These are phyloP conservation scores for Pygoscelis adeliae DNA, from an alignment of 2,113 vertebrate species.

Conservation along the genomic window DNA sequence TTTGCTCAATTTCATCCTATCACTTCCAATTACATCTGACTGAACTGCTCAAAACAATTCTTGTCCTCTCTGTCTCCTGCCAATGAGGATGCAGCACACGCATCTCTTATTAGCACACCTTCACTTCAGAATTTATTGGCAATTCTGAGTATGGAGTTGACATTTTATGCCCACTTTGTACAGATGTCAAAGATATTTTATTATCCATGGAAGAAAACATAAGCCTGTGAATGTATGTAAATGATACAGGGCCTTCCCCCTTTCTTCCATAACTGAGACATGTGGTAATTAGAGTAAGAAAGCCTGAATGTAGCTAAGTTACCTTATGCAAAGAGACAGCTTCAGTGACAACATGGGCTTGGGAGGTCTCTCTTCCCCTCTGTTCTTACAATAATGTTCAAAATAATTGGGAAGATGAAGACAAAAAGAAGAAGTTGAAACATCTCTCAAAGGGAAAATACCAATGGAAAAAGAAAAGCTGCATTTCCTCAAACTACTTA, in stretches of 20 bases:
- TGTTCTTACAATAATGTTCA: background rate
- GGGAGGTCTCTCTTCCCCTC: background rate
- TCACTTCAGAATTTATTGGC: background rate
- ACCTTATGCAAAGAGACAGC: background rate
- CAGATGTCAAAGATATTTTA: background rate
- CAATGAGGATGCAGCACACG: background rate
- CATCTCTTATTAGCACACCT: background rate
- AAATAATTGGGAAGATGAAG: background rate
- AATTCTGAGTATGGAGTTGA: background rate
- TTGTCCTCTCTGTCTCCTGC: background rate
- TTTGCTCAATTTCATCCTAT: conserved; percentile 55
- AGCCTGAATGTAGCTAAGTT: background rate
- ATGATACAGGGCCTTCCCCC: background rate
- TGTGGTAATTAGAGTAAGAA: conserved; percentile 3
- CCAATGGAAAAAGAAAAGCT: background rate
- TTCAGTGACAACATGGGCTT: background rate
- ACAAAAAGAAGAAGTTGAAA: background rate
- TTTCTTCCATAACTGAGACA: background rate
- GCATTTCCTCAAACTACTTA: background rate
- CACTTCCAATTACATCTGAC: conserved; percentile 31
- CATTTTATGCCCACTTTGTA: background rate
- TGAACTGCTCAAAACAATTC: conserved; percentile 40
- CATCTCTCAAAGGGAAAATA: background rate
- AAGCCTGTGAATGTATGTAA: background rate
- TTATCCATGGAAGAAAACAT: background rate